These are phyloP conservation scores for Harlomillsia oculata DNA, from an alignment of 1,140 invertebrate species.

Conservation along the genomic window DNA sequence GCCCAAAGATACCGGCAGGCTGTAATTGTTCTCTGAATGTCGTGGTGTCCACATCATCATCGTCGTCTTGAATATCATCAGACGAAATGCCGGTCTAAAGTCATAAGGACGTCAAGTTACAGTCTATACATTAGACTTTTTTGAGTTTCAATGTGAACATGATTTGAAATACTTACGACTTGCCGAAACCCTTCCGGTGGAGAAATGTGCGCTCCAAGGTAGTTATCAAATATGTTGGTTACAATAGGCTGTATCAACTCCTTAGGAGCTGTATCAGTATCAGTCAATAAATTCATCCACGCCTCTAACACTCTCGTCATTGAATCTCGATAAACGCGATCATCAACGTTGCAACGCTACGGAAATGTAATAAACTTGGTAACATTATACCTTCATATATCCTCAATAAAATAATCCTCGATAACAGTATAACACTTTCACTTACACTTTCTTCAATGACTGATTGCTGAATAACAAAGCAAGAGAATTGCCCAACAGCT, in stretches of 20 bases:
- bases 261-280: constrained; percentile 46
- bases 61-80: constrained; percentile 54
- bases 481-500: constrained; percentile 57
- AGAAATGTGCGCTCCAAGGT: constrained; percentile 62
- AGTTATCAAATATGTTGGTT: constrained; percentile 56
- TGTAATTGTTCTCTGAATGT: constrained; percentile 60
- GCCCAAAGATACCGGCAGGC: constrained; percentile 50
- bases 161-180: constrained; percentile 44
- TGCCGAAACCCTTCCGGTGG: constrained; percentile 65
- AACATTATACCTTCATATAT: no score
- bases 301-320: constrained; percentile 60
- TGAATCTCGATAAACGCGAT: constrained; percentile 63
- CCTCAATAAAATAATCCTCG: background rate
- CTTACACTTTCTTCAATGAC: constrained; percentile 63
- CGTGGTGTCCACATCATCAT: constrained; percentile 59
- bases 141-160: no score
- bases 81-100: constrained; percentile 1
- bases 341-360: constrained; percentile 43
- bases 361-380: constrained; percentile 22
- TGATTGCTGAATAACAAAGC: constrained; percentile 60
- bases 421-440: background rate
- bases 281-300: constrained; percentile 59
- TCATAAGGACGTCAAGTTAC: background rate
- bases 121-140: background rate
- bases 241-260: constrained; percentile 43